Conservation (phyloP, 2,113 vertebrate species). For the Clinocottus analis region DNA sequence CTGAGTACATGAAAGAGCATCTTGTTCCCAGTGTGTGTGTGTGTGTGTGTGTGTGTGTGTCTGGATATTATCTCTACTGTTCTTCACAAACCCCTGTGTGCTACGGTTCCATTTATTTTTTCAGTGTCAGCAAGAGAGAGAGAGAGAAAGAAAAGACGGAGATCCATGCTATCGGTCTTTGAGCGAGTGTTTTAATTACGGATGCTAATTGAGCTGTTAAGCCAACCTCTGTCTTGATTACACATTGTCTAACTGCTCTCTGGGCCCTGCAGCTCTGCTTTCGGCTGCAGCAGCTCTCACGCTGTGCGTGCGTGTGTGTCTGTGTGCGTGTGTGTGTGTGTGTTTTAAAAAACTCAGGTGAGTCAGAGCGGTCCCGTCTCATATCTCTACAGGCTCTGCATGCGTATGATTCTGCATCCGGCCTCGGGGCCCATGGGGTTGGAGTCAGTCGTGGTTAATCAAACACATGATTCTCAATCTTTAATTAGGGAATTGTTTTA, state of each 20-base stretch:
- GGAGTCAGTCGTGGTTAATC: too few relatives aligned
- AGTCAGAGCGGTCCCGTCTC: neutral
- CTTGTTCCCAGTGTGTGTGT: constrained; percentile 18
- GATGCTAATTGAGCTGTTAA: constrained; percentile 71
- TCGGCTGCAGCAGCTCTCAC: constrained; percentile 26
- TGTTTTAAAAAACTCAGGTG: neutral
- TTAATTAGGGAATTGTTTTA: neutral
- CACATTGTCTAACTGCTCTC: constrained; percentile 54
- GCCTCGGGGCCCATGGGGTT: too few relatives aligned
- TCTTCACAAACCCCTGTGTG: neutral
- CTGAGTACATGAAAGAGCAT: constrained; percentile 12
- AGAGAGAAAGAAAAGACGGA: neutral
- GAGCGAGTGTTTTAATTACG: constrained; percentile 65
- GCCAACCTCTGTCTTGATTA: constrained; percentile 67
- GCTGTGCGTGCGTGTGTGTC: neutral
- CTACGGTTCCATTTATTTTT: neutral
- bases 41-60: constrained; percentile 5
- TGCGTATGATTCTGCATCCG: neutral
- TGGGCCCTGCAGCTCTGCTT: constrained; percentile 27
- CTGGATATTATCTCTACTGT: constrained; percentile 2
- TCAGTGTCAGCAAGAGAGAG: neutral
- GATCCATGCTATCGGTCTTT: constrained; percentile 51
- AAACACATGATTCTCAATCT: neutral
- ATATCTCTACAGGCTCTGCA: too few relatives aligned
- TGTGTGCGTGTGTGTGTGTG: neutral